A percentile compares a stretch with the other conserved stretches of the same genome.
phyloP scores from a whole-genome alignment of 23 tunicate species.

The Trididemnum nubilum region DNA sequence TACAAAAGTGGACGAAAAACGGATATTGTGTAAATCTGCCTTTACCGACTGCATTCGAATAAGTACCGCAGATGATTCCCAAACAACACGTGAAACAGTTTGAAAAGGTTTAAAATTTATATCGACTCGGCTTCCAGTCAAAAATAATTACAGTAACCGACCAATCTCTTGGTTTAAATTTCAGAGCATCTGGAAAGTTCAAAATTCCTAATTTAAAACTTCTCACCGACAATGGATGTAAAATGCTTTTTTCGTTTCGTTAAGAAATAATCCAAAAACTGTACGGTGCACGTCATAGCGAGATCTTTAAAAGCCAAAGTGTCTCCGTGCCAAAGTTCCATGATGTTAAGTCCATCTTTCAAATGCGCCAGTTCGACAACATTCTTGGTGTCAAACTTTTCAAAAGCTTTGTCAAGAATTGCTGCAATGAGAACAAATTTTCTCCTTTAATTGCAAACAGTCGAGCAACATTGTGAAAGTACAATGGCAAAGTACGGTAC shows the following conservation, averaged over 20 bases:
- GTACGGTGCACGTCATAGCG: constrained; percentile 64
- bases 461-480: neutral
- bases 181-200: no score
- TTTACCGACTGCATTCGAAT: no score
- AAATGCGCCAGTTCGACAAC: constrained; percentile 42
- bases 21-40: no score
- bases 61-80: no score
- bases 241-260: constrained; percentile 50
- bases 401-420: constrained; percentile 45
- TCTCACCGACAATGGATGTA: constrained; percentile 66
- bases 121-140: no score
- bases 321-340: constrained; percentile 87
- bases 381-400: constrained; percentile 55
- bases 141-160: no score
- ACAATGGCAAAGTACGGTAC: no score
- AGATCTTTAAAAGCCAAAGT: constrained; percentile 84
- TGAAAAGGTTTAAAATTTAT: no score
- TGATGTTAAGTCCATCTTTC: constrained; percentile 44
- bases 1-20: no score
- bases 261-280: constrained; percentile 60
- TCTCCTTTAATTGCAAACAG: neutral
- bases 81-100: no score
- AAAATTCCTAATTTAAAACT: no score
- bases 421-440: neutral
- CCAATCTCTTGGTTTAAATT: no score